Evolutionary conservation across 1,140 invertebrate species (phyloP).

Genomic region (Bicyclus anynana): DNA sequence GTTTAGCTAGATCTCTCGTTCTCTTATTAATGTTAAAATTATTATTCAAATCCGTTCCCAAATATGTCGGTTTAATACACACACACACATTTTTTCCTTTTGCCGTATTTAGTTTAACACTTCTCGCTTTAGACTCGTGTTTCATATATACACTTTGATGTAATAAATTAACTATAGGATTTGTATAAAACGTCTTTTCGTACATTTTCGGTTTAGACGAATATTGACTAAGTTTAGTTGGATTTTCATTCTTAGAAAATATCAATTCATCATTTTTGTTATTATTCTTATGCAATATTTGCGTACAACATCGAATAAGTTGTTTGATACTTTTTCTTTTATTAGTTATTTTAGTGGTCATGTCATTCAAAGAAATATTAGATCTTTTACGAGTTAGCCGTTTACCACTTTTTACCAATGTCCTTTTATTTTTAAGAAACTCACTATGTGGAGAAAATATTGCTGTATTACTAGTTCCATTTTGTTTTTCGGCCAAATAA

Average conservation of each 20-base stretch:
- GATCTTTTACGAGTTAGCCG: constrained; percentile 21
- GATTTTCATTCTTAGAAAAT: constrained; percentile 26
- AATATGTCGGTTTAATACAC: background rate
- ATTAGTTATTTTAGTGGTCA: no score
- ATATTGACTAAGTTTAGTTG: constrained; percentile 3
- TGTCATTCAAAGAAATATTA: background rate
- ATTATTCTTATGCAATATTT: no score
- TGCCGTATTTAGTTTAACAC: background rate
- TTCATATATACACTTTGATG: background rate
- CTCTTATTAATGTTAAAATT: no score
- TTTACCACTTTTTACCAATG: constrained; percentile 2
- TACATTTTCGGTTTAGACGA: constrained; percentile 1
- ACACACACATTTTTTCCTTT: no score
- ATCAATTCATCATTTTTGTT: no score
- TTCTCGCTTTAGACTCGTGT: background rate
- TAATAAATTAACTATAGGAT: background rate
- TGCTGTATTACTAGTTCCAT: constrained; percentile 9
- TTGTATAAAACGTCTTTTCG: background rate
- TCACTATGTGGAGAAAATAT: no score
- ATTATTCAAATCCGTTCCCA: background rate
- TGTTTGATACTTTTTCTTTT: constrained; percentile 3
- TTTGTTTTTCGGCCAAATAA: constrained; percentile 30
- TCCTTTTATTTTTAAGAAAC: background rate
- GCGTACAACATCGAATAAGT: constrained; percentile 14
- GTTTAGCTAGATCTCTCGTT: background rate